phyloP scores from a whole-genome alignment of 1,140 invertebrate species.

The Trinorchestia longiramus region DNA sequence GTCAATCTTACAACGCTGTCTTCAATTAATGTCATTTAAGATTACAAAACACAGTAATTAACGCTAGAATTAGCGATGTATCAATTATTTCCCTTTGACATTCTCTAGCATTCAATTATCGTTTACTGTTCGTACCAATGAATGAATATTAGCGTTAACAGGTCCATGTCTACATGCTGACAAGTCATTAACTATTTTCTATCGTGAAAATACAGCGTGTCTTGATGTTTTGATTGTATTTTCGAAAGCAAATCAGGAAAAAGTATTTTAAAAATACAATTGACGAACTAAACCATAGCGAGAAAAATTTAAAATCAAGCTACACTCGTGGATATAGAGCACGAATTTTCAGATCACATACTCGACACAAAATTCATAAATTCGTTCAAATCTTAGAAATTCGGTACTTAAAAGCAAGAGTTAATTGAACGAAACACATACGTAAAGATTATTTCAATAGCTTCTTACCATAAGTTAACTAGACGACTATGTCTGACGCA shows the following conservation, averaged over 20 bases:
- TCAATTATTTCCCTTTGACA: background rate
- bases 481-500: background rate
- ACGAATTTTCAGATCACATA: background rate
- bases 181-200: background rate
- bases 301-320: background rate
- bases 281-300: too few species aligned
- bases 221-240: background rate
- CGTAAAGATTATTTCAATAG: background rate
- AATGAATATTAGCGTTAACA: background rate
- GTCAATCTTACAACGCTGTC: too few species aligned
- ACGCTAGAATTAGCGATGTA: too few species aligned
- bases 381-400: background rate
- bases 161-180: background rate
- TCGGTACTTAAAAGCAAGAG: background rate
- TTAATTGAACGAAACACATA: background rate
- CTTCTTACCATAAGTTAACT: background rate
- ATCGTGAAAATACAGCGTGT: background rate
- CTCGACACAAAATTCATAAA: background rate
- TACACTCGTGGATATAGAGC: background rate
- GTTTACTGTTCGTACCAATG: background rate
- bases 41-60: too few species aligned
- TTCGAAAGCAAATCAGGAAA: background rate
- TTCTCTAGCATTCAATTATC: background rate
- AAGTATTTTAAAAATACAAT: background rate
- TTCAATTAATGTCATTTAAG: too few species aligned